Evolutionary conservation across 2,113 vertebrate genomes (phyloP).

Genomic region (Perca flavescens): DNA sequence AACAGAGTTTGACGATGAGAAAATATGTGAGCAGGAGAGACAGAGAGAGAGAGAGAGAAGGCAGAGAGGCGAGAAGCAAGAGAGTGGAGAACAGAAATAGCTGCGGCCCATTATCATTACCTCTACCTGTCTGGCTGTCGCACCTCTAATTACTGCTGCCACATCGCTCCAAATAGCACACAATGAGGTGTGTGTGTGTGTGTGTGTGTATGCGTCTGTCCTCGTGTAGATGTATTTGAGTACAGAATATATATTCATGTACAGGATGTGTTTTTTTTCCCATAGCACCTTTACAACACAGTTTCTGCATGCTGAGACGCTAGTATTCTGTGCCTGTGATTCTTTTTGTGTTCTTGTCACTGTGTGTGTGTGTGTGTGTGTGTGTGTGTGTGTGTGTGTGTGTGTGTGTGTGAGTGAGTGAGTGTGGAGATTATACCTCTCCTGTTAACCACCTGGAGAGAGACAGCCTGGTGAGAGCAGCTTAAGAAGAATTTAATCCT

Average conservation of each 20-base stretch:
- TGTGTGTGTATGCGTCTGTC: background rate
- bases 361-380: slow-evolving; percentile 16
- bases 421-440: slow-evolving; percentile 69
- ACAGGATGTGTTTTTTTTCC: background rate
- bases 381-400: slow-evolving; percentile 3
- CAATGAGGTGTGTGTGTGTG: slow-evolving; percentile 21
- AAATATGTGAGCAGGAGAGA: slow-evolving; percentile 22
- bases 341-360: slow-evolving; percentile 13
- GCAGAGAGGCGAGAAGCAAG: slow-evolving; percentile 37
- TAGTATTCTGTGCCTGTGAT: slow-evolving; percentile 28
- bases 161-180: slow-evolving; percentile 59
- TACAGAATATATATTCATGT: background rate
- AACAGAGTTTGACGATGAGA: slow-evolving; percentile 40
- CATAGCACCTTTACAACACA: slow-evolving; percentile 11
- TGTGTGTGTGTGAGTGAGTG: slow-evolving; percentile 13
- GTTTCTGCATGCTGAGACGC: slow-evolving; percentile 8
- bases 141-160: slow-evolving; percentile 75
- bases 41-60: slow-evolving; percentile 13
- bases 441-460: slow-evolving; percentile 76
- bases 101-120: slow-evolving; percentile 68
- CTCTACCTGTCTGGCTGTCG: slow-evolving; percentile 75
- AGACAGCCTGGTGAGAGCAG: slow-evolving; percentile 70
- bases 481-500: slow-evolving; percentile 77
- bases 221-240: slow-evolving; percentile 10
- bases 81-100: slow-evolving; percentile 72